Evolutionary conservation across 2,888 invertebrate species (phyloP), one percentile per base, ranked within the genome.

Genomic region (Erpobdella octoculata): DNA sequence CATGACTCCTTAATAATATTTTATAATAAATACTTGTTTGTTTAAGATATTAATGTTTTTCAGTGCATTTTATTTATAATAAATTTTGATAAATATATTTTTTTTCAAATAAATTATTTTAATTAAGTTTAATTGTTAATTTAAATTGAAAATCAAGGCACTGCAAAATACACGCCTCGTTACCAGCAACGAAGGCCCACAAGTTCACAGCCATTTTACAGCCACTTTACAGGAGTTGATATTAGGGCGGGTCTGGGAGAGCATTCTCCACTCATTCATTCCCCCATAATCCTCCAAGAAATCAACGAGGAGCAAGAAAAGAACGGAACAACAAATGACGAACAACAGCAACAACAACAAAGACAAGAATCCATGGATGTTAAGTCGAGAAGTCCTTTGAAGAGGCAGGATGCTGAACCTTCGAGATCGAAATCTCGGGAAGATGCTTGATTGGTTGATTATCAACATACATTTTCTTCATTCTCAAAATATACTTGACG

Each of bases 401-500:
- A 62, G 33, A 62, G 62, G 33, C 62, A 62, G 35, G 62, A 62
- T 35, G 62, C 62, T 31, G 62, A 35, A 62, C n/a, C n/a, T n/a
- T n/a, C n/a, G n/a, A n/a, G n/a, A n/a, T n/a, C n/a, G n/a, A n/a
- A n/a, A n/a, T n/a, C n/a, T n/a, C n/a, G n/a, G n/a, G n/a, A n/a
- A n/a, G n/a, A n/a, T n/a, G n/a, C n/a, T n/a, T n/a, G n/a, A n/a
- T n/a, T n/a, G n/a, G n/a, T n/a, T n/a, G n/a, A n/a, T n/a, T n/a
- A n/a, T n/a, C n/a, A n/a, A n/a, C n/a, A n/a, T n/a, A n/a, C n/a
- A n/a, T n/a, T n/a, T n/a, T n/a, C n/a, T n/a, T n/a, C n/a, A n/a
- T n/a, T n/a, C n/a, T n/a, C n/a, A n/a, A n/a, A n/a, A n/a, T n/a
- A n/a, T n/a, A n/a, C n/a, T n/a, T n/a, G n/a, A n/a, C n/a, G n/a